Conservation (phyloP, 2,113 vertebrate species). For the Menura novaehollandiae region DNA sequence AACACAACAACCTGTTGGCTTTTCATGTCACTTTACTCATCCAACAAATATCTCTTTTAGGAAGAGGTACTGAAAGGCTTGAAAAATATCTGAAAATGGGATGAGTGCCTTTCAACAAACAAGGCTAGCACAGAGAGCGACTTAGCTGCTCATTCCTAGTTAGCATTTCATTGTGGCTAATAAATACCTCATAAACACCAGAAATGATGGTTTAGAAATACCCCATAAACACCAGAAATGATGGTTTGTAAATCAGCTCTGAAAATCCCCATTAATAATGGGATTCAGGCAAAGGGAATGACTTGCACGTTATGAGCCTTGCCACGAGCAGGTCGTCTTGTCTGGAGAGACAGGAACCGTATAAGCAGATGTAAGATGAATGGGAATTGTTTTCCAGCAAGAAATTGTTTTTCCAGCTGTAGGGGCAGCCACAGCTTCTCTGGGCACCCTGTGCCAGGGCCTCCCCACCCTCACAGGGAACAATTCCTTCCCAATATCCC, state of each 20-base stretch:
- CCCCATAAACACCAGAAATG: not conserved
- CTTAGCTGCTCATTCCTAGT: not conserved
- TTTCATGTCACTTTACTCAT: not conserved
- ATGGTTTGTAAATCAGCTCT: not conserved
- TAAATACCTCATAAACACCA: not conserved
- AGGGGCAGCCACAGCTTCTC: too few species aligned
- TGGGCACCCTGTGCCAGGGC: too few species aligned
- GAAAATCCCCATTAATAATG: not conserved
- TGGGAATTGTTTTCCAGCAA: not conserved
- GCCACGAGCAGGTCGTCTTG: not conserved
- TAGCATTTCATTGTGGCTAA: not conserved
- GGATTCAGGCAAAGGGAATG: not conserved
- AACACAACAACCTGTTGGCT: not conserved
- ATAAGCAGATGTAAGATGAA: not conserved
- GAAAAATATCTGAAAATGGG: not conserved
- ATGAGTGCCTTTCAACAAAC: not conserved
- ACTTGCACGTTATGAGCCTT: not conserved
- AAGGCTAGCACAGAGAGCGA: not conserved
- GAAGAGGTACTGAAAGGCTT: not conserved
- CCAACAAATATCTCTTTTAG: not conserved
- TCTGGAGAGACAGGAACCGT: rapidly evolving
- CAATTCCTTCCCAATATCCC: not conserved
- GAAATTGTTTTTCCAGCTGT: too few species aligned
- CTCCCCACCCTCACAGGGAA: not conserved
- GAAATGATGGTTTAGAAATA: not conserved